phyloP scores from a whole-genome alignment of 2,888 invertebrate genomes.

The Cremastinae sp. region DNA sequence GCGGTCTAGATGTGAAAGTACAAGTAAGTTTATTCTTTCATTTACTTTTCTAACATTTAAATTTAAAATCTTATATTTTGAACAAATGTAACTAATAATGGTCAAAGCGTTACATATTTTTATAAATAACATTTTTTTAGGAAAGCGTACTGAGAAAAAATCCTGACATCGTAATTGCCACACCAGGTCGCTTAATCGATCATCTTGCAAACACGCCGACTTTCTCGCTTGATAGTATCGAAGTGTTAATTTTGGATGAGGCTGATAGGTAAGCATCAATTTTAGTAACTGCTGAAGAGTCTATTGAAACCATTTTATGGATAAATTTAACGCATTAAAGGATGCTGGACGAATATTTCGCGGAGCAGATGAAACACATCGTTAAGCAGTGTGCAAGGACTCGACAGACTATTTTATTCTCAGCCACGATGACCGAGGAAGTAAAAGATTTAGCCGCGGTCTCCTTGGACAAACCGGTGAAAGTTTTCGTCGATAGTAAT shows the following conservation, averaged over 20 bases:
- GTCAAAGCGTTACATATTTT: not conserved
- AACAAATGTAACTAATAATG: constrained; percentile 10
- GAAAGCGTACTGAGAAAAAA: constrained; percentile 91
- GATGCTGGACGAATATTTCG: constrained; percentile 99
- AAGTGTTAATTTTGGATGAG: constrained; percentile 91
- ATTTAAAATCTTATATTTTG: too few relatives aligned
- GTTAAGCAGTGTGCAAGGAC: constrained; percentile 94
- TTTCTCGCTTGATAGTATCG: constrained; percentile 93
- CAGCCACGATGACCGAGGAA: constrained; percentile 99
- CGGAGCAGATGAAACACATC: constrained; percentile 99
- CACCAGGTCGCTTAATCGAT: constrained; percentile 98
- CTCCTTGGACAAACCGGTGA: constrained; percentile 94
- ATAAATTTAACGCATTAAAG: constrained; percentile 79
- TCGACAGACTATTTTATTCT: constrained; percentile 98
- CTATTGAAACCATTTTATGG: not conserved
- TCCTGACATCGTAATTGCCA: constrained; percentile 98
- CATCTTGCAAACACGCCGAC: constrained; percentile 97
- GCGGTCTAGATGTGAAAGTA: constrained; percentile 91
- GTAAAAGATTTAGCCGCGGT: constrained; percentile 97
- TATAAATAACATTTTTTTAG: constrained; percentile 75
- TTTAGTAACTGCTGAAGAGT: not conserved
- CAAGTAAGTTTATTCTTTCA: constrained; percentile 79
- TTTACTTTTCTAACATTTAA: too few relatives aligned
- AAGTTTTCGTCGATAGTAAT: constrained; percentile 97
- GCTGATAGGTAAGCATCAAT: constrained; percentile 83